Base-by-base conservation (phyloP, 2,113 vertebrate species). In the Malaclemys terrapin region DNA sequence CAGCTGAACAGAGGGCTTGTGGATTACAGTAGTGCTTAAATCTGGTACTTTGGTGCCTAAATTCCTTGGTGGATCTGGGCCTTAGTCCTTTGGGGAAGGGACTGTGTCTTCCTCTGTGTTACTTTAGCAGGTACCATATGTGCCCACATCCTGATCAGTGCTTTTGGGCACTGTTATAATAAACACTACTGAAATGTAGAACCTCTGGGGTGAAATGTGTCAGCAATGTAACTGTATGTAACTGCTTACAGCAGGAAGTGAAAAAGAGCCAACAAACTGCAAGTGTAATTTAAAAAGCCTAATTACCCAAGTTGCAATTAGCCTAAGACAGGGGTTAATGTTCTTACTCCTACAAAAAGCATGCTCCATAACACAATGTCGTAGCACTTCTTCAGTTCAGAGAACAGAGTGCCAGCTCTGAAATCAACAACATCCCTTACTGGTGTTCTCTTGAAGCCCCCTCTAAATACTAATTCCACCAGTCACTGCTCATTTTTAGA, bases 391-490 rank as follows among this genome's bases (percentile, higher is more conserved):
- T 83, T 82, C 83, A 92, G 83, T 75, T 10, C 38, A 80, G 85
- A 1, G 6, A 91, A 25, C 78, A 35, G 6, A 95, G 81, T 0
- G 1, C 83, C 16, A 2, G 12, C 75, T 57, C 72, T 47, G 80
- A 89, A 92, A 91, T 3, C 0, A 0, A 22, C 27, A 42, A 89
- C n/a, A 45, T 3, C 93, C 72, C 86, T 72, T 80, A 11, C 20
- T 53, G 27, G 86, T 83, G 72, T 45, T 94, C 72, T 86, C 93
- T 22, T 72, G 50, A 83, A 88, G 47, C 35, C 53, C 57, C 11
- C 81, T 92, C 93, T 89, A 85, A 78, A 95, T 86, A 92, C 62
- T 81, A 90, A 38, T 88, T 95, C 89, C 94, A 57, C 10, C 83
- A 88, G 62, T 29, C 80, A 94, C 84, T 4, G 80, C 52, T 95